Evolutionary conservation across 2,113 vertebrate species (phyloP), one percentile per base, ranked within the genome.

Genomic region (Hippocampus zosterae): DNA sequence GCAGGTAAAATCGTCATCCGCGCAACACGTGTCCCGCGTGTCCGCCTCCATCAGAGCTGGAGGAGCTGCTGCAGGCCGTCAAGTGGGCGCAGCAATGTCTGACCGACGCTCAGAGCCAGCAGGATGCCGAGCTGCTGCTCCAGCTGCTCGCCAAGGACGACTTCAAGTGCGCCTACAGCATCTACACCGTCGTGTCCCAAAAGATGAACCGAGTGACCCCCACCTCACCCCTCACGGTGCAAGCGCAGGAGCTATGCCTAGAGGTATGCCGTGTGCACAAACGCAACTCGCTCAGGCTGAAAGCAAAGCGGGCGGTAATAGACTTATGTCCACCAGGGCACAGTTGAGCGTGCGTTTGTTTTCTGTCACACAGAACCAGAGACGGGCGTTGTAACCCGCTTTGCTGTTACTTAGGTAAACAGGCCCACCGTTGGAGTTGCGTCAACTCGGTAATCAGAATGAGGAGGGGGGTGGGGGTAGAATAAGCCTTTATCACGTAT

Each of bases 101-200:
- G 89, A 80, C 86, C 71, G 96, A 98, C 84, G 84, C 92, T 73
- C 96, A 97, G 91, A 98, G 95, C 91, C 95, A 96, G 90, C 93
- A 96, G 76, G 97, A 98, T 80, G 89, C 95, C 76, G 88, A 91
- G 72, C 87, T 97, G 76, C 90, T 98, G 71, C 89, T 93, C 85
- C 94, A 95, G 80, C 93, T 98, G 67, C 90, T 97, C 55, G 90
- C 93, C 67, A 94, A 93, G 73, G 91, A 85, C 18, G 95, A 97
- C 87, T 98, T 98, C 88, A 93, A 91, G 89, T 94, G 91, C 82
- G 95, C 95, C 1, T 96, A 96, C 88, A 91, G 88, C 79, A 92
- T 97, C 84, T 94, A 96, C 91, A 93, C 92, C 2, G 90, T 93
- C 53, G 91, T 98, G 65, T 92, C 95, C 33, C 91, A 94, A 57